A percentile compares a stretch with the other conserved stretches of the same genome.
These are phyloP conservation scores for Acomys russatus DNA, from an alignment of 2,797 vertebrate species.

Conservation along the genomic window DNA sequence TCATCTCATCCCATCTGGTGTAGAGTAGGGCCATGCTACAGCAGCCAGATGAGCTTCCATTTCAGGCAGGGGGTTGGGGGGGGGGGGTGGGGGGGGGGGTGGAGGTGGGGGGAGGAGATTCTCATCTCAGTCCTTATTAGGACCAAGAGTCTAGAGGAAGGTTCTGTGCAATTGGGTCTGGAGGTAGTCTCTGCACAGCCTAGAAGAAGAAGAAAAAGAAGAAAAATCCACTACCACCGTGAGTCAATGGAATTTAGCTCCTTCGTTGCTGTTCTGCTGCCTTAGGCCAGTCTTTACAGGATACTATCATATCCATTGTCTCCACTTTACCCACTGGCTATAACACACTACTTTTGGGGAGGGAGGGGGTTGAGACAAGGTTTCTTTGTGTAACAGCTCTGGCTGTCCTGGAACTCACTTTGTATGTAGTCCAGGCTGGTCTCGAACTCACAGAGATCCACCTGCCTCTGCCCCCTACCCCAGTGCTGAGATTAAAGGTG, in stretches of 20 bases:
- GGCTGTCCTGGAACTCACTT: too few relatives aligned
- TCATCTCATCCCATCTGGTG: not conserved
- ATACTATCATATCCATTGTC: not conserved
- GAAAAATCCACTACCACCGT: not conserved
- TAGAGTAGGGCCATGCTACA: not conserved
- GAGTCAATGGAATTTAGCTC: not conserved
- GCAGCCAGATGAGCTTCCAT: not conserved
- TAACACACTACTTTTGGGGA: not conserved
- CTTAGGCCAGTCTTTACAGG: not conserved
- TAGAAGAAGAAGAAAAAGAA: not conserved
- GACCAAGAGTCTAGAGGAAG: not conserved
- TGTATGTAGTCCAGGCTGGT: too few relatives aligned
- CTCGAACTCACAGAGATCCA: too few relatives aligned
- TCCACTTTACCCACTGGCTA: not conserved
- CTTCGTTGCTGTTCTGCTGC: not conserved
- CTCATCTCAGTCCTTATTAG: not conserved
- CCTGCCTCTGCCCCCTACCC: too few relatives aligned
- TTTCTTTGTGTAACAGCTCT: too few relatives aligned
- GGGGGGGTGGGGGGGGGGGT: not conserved
- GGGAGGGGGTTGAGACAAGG: too few relatives aligned
- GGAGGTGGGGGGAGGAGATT: not conserved
- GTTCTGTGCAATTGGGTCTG: not conserved
- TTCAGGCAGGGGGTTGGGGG: not conserved
- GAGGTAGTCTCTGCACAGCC: not conserved
- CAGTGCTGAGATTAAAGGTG: too few relatives aligned